phyloP scores from a whole-genome alignment of 2,113 vertebrate species.

The Ammodramus savannarum region DNA sequence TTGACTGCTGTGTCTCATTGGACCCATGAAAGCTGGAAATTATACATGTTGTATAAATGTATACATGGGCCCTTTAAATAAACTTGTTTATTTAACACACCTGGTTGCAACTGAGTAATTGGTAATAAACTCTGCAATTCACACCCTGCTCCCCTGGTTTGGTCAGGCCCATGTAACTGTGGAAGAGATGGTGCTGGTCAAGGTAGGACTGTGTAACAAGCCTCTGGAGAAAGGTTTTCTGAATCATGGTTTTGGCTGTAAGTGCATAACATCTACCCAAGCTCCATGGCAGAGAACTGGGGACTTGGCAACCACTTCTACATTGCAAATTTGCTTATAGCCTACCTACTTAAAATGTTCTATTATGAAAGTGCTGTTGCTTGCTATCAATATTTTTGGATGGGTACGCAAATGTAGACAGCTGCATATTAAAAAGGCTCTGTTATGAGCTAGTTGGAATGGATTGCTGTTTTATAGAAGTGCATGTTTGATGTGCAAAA shows the following conservation, averaged over 20 bases:
- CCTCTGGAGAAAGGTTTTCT: not conserved
- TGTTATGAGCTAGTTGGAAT: not conserved
- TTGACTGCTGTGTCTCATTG: not conserved
- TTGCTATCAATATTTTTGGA: not conserved
- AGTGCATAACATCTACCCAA: not conserved
- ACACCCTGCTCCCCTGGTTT: not conserved
- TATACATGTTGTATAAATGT: not conserved
- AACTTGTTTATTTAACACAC: not conserved
- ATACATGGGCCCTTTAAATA: not conserved
- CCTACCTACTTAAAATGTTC: not conserved
- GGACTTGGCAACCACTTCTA: not conserved
- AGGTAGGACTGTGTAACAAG: not conserved
- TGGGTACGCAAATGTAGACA: not conserved
- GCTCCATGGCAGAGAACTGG: not conserved
- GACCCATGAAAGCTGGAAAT: not conserved
- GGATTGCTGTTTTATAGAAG: not conserved
- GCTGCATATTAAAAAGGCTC: not conserved
- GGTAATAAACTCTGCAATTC: not conserved
- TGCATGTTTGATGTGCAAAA: not conserved
- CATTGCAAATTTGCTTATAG: not conserved
- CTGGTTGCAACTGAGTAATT: not conserved
- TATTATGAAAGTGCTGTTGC: not conserved
- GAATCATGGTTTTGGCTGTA: not conserved
- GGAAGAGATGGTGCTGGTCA: not conserved
- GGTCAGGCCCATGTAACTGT: not conserved